Percentiles rank a stretch among this genome's conserved stretches.
These are phyloP conservation scores for Poeciliopsis prolifica DNA, from an alignment of 2,113 vertebrate genomes.

Conservation along the genomic window DNA sequence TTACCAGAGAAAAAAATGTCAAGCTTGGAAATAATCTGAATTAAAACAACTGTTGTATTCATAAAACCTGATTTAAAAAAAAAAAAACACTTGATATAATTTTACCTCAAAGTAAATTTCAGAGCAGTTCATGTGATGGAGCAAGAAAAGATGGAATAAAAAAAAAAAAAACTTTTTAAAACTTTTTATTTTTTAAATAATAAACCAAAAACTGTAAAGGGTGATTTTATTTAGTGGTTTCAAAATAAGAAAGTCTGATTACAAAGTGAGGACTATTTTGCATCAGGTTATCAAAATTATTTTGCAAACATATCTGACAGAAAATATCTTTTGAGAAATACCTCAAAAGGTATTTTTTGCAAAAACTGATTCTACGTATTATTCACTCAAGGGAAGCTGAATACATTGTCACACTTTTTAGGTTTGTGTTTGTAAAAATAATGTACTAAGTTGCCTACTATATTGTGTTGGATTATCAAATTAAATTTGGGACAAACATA, in stretches of 20 bases:
- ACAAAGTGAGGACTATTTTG: background rate
- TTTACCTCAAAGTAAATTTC: background rate
- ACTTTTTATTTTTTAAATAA: too few species aligned
- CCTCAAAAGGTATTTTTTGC: too few species aligned
- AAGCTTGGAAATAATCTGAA: background rate
- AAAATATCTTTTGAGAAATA: too few species aligned
- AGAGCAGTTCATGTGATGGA: background rate
- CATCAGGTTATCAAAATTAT: background rate
- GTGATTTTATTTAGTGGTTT: too few species aligned
- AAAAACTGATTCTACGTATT: too few species aligned
- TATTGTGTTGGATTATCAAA: background rate
- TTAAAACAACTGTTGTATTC: background rate
- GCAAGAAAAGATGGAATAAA: background rate
- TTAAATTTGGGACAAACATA: too few species aligned
- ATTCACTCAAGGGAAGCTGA: background rate
- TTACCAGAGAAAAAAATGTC: background rate
- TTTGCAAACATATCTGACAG: too few species aligned
- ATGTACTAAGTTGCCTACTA: background rate
- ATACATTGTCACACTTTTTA: background rate
- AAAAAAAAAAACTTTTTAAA: background rate
- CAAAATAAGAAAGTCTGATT: too few species aligned
- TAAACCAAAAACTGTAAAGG: too few species aligned
- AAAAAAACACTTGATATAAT: background rate
- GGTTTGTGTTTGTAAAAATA: background rate
- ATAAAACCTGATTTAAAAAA: background rate